Evolutionary conservation across 2,797 vertebrate genomes (phyloP), one percentile per base, ranked within the genome.

Genomic region (Acridotheres tristis): DNA sequence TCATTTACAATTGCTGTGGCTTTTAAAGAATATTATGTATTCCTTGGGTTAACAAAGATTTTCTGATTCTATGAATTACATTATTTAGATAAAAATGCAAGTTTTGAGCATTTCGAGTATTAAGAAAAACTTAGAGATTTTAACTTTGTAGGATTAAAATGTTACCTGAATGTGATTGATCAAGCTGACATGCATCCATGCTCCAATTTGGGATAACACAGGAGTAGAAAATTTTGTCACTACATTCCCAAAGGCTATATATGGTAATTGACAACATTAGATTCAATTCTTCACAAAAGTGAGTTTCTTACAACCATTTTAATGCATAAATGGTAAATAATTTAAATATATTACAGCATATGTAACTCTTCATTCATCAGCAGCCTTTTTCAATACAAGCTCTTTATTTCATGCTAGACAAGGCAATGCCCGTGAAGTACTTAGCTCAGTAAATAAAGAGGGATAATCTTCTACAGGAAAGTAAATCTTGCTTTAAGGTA

Each of bases 401-500:
- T 43, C 13, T 88, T 72, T 89, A 77, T 88, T 80, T 93, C 78
- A 58, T 85, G 63, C 53, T 91, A 72, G 67, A 88, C 26, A 82
- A 95, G 73, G 83, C 34, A 88, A 54, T 59, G 54, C 42, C 38
- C 2, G 2, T 79, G 65, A 77, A 87, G 43, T 91, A 29, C 86
- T 88, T 93, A 82, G 51, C 66, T 95, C 67, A 75, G 69, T 88
- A 93, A 95, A 94, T 95, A 95, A 91, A 95, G 83, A 95, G 38
- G 55, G 85, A 92, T 94, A 69, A 95, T 95, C 71, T 91, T 89
- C 61, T 91, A 58, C 55, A 91, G 63, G 45, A 79, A 91, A 91
- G 62, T 87, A 96, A 90, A 91, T 94, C 92, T 96, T 89, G 47
- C 89, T 93, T 82, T 78, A 91, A 94, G 66, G 32, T 85, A 74